Evolutionary conservation across 2,888 invertebrate genomes (phyloP).

Genomic region (Psylliodes chrysocephalus): DNA sequence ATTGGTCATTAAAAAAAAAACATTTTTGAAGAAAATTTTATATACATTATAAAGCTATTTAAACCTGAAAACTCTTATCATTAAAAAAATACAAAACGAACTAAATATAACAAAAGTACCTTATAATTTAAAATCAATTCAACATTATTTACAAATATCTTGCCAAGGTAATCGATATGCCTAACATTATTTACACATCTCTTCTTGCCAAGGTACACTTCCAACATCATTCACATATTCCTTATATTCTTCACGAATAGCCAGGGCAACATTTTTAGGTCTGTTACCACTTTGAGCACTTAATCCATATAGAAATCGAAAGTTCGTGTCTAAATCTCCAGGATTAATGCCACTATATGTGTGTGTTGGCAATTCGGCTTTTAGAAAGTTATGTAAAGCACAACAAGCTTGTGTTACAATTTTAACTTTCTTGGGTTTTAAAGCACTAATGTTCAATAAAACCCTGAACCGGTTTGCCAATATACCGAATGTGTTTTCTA

Average conservation of each 20-base stretch:
- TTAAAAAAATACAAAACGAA: too few relatives aligned
- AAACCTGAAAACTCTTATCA: too few relatives aligned
- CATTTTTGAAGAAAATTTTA: too few relatives aligned
- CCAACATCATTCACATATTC: conserved; percentile 25
- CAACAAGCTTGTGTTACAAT: too few relatives aligned
- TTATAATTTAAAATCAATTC: too few relatives aligned
- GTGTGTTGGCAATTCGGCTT: conserved; percentile 11
- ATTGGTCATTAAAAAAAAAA: too few relatives aligned
- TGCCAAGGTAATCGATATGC: too few relatives aligned
- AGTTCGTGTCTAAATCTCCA: conserved; percentile 16
- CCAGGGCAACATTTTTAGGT: conserved; percentile 22
- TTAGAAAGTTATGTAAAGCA: conserved; percentile 32
- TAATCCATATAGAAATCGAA: too few relatives aligned
- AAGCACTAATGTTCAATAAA: conserved; percentile 32
- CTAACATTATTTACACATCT: conserved; percentile 1
- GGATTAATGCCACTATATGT: conserved; percentile 2
- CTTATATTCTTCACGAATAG: conserved; percentile 31
- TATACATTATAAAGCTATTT: too few relatives aligned
- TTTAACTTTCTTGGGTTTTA: conserved; percentile 33
- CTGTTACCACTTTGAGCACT: conserved; percentile 22
- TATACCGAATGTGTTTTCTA: conserved; percentile 43
- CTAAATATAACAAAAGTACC: too few relatives aligned
- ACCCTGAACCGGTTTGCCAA: conserved; percentile 29
- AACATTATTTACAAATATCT: too few relatives aligned
- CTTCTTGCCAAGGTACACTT: conserved; percentile 31